Base-by-base conservation (phyloP, 2,888 invertebrate genomes). In the Dioctria linearis region DNA sequence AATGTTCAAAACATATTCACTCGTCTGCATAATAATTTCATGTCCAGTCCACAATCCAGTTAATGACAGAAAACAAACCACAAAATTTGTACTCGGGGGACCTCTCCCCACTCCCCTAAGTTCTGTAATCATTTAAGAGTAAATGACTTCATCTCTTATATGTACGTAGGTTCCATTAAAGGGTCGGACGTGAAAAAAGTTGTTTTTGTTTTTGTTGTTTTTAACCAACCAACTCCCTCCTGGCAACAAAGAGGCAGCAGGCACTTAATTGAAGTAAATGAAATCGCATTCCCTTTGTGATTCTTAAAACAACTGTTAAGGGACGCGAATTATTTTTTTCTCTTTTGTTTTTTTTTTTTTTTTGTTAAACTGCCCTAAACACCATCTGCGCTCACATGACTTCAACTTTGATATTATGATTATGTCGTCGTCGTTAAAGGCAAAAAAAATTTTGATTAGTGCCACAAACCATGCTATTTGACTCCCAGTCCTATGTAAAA, bases 281-380 rank as follows among this genome's bases (percentile, higher is more conserved):
- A 73, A 73, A 73, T 73, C 73, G 73, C 73, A 42, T 73, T 73
- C 73, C 73, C 73, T 73, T 59, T 73, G 73, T 73, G 37, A 73
- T 73, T 61, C 59, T 51, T 73, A 73, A 73, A 73, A 73, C 73
- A 73, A 73, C 73, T 73, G 73, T 73, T 57, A 57, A 73, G 73
- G 73, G 73, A 73, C 73, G 73, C 57, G 43, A 42, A 73, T 59
- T 43, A 13, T 54, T 73, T 67, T 25, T 25, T 25, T 25, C 25
- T 25, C 25, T 25, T 25, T 25, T 25, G 25, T 25, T 25, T 25
- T 63, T 25, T 25, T 25, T 25, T 0, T 25, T 25, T 25, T 63
- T 63, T 61, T 13, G 37, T 43, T 37, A 9, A 57, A 39, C 59
- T 39, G 73, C 59, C 73, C 42, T 25, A n/a, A n/a, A 13, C 59